phyloP scores from a whole-genome alignment of 2,797 vertebrate genomes.

The Rhinoraja longicauda region DNA sequence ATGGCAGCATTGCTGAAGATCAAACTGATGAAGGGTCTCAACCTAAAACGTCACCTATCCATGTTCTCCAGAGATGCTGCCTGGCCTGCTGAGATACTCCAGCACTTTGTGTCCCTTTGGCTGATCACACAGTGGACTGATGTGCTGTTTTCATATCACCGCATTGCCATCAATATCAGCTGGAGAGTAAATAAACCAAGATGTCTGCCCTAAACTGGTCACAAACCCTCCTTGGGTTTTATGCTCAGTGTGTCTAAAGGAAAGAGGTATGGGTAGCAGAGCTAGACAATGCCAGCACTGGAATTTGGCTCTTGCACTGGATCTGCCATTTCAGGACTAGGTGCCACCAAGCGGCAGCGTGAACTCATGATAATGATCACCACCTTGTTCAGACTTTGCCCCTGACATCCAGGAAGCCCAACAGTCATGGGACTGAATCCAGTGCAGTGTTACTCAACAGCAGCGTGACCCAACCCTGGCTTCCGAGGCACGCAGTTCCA shows the following conservation, averaged over 20 bases:
- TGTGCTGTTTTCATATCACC: not conserved
- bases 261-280: not conserved
- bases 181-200: not conserved
- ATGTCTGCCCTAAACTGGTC: not conserved
- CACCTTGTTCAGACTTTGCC: not conserved
- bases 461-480: not conserved
- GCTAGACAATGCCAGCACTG: not conserved
- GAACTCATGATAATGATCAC: not conserved
- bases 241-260: not conserved
- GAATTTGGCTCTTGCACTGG: not conserved
- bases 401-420: not conserved
- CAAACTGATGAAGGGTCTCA: too few species aligned
- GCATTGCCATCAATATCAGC: not conserved
- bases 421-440: not conserved
- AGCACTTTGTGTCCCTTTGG: too few species aligned
- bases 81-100: too few species aligned
- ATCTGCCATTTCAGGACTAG: not conserved
- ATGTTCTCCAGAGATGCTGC: not conserved
- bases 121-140: not conserved
- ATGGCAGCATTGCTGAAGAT: too few species aligned
- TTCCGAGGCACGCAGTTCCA: not conserved
- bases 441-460: not conserved
- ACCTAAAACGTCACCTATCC: too few species aligned
- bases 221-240: not conserved
- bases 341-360: not conserved